These are phyloP conservation scores for Andrena minutula DNA, from an alignment of 2,888 invertebrate species.

Conservation along the genomic window DNA sequence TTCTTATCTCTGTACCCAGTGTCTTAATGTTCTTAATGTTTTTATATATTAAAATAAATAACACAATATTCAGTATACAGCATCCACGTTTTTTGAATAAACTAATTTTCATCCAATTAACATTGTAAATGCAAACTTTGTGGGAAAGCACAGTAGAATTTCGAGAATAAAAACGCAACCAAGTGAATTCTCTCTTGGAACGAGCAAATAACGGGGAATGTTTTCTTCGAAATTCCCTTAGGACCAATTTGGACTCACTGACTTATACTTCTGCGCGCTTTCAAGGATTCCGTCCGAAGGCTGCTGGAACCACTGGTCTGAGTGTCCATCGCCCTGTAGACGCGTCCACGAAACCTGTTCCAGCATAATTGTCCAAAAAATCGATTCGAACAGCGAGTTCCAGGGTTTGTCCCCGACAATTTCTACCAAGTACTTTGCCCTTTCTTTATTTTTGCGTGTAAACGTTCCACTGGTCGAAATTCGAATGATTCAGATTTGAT, in stretches of 20 bases:
- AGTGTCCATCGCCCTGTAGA: slow-evolving; percentile 12
- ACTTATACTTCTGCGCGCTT: background rate
- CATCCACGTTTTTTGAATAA: too few species aligned
- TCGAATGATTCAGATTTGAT: background rate
- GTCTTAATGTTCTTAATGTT: too few species aligned
- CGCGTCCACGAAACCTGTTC: slow-evolving; percentile 53
- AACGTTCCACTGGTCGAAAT: background rate
- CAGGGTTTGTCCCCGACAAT: slow-evolving; percentile 30
- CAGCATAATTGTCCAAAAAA: slow-evolving; percentile 50
- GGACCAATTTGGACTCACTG: background rate
- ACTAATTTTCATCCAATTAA: too few species aligned
- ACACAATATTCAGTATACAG: too few species aligned
- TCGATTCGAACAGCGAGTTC: slow-evolving; percentile 32
- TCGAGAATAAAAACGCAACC: too few species aligned
- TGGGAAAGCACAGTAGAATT: too few species aligned
- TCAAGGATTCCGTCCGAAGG: background rate
- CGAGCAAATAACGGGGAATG: too few species aligned
- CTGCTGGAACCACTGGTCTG: slow-evolving; percentile 1
- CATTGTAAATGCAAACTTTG: too few species aligned
- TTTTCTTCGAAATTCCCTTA: too few species aligned
- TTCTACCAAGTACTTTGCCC: background rate
- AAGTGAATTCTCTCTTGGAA: too few species aligned
- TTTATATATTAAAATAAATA: too few species aligned
- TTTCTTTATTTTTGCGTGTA: background rate
- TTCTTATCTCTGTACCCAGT: too few species aligned